Evolutionary conservation across 2,888 invertebrate genomes (phyloP), one percentile per base, ranked within the genome.

Genomic region (Scelioninae gen. 2): DNA sequence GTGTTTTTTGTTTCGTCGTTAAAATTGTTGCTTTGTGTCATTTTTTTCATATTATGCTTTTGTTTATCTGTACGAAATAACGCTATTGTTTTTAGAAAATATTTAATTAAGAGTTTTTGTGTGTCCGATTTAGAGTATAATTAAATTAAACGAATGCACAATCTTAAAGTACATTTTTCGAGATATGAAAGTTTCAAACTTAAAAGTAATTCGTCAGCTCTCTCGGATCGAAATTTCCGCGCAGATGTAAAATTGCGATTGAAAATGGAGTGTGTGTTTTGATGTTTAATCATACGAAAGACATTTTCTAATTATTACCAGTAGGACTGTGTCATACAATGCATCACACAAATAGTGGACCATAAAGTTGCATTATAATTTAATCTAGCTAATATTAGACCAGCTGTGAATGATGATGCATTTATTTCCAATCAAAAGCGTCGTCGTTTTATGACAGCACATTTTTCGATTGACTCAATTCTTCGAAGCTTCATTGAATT

Each of bases 321-420:
- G 31, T 52, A 11, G 33, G 25, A 64, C 11, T 45, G 35, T 18
- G 35, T 45, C 55, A 28, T 55, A 28, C 37, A 37, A 64, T 53
- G n/a, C 55, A 6, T 11, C 31, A n/a, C 46, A 55, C 19, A 19
- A 55, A 35, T 45, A 55, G 33, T 37, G 13, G 37, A 19, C 39
- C 25, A 37, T 65, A 65, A 53, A 55, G 18, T 45, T 65, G 64
- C 55, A 65, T 65, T 65, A 65, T 65, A 65, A 65, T 46, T 55
- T 46, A 53, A 53, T 55, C 45, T 33, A 55, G 46, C 46, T 28
- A 65, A 53, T 65, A 55, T 46, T 46, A 46, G 43, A 45, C 35
- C 45, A 22, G n/a, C 43, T 35, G 11, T 25, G 19, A 28, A 39
- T 31, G 55, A 37, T 22, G 16, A 0, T 22, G 22, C 53, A 28